These are phyloP conservation scores for Drosophila arawakana DNA, from an alignment of 1,140 invertebrate species.

Conservation along the genomic window DNA sequence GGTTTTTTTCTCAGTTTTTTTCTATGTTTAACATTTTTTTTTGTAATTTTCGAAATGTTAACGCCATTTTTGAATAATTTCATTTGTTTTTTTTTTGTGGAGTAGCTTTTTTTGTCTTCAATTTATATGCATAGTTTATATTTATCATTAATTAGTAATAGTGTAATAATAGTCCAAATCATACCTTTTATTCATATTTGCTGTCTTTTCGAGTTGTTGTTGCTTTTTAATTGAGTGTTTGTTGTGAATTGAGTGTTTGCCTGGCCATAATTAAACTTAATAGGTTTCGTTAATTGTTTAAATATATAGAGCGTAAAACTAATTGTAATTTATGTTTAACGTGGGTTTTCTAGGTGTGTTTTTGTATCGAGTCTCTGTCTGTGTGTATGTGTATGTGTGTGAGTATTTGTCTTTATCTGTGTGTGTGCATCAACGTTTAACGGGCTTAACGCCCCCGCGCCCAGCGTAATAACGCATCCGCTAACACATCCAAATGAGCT, in stretches of 20 bases:
- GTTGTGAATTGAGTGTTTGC: constrained; percentile 30
- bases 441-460: constrained; percentile 92
- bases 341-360: constrained; percentile 56
- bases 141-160: constrained; percentile 61
- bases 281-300: constrained; percentile 47
- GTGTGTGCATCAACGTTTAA: constrained; percentile 23
- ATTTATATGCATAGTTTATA: constrained; percentile 20
- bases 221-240: constrained; percentile 14
- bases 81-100: constrained; percentile 49
- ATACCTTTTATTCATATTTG: constrained; percentile 67
- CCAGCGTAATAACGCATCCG: constrained; percentile 96
- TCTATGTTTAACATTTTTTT: constrained; percentile 10
- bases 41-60: constrained; percentile 34
- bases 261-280: constrained; percentile 48
- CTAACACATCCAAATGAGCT: constrained; percentile 96
- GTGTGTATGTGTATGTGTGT: constrained; percentile 17
- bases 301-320: constrained; percentile 64
- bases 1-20: constrained; percentile 12
- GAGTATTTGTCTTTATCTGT: constrained; percentile 32
- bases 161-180: constrained; percentile 75
- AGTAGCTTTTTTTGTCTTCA: constrained; percentile 39
- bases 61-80: constrained; percentile 34
- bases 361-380: constrained; percentile 31
- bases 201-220: constrained; percentile 46
- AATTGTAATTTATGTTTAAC: constrained; percentile 69